A percentile compares a stretch with the other conserved stretches of the same genome.
Evolutionary conservation across 2,113 vertebrate species (phyloP).

Genomic region (Pterophyllum scalare): DNA sequence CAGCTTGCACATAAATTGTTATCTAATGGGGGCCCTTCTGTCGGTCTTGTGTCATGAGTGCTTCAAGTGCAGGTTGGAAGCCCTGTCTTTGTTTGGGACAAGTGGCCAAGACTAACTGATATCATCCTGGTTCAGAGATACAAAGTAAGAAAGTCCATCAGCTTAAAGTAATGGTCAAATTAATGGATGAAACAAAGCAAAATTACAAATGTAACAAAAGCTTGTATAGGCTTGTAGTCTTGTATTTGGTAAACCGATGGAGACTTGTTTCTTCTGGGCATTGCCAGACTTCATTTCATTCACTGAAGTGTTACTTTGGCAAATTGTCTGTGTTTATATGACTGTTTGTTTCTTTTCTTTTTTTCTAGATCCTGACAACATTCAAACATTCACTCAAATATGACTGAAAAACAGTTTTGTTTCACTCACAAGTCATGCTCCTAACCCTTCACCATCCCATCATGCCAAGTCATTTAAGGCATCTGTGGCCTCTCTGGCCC

Average conservation of each 20-base stretch:
- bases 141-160: conserved; percentile 9
- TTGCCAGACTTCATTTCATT: neutral
- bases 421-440: conserved; percentile 72
- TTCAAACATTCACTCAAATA: conserved; percentile 37
- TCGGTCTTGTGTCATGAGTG: conserved; percentile 54
- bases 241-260: neutral
- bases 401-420: conserved; percentile 64
- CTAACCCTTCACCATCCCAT: conserved; percentile 70
- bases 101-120: conserved; percentile 50
- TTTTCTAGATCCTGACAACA: conserved; percentile 31
- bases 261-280: neutral
- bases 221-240: neutral
- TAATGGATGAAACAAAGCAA: neutral
- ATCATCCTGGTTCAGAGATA: conserved; percentile 54
- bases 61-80: conserved; percentile 47
- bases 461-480: conserved; percentile 82
- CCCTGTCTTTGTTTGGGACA: conserved; percentile 41
- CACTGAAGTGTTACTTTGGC: neutral
- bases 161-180: neutral
- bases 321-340: neutral
- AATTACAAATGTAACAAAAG: neutral
- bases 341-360: conserved; percentile 1
- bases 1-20: conserved; percentile 68
- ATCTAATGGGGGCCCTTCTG: conserved; percentile 73
- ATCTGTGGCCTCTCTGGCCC: conserved; percentile 81